Evolutionary conservation across 2,888 invertebrate species (phyloP).

Genomic region (Stramonita haemastoma): DNA sequence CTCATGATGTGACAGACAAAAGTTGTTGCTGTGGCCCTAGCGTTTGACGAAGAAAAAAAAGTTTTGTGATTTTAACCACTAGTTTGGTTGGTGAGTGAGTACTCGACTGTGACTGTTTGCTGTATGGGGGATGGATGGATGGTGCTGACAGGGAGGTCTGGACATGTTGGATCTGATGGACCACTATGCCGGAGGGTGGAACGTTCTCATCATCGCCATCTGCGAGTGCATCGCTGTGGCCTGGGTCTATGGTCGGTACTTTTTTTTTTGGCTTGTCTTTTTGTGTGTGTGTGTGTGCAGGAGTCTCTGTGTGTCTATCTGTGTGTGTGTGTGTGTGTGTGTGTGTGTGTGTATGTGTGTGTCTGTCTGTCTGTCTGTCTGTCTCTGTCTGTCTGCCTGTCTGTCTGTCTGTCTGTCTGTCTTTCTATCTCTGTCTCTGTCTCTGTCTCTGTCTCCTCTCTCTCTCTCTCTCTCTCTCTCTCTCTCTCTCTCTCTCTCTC

Average conservation of each 20-base stretch:
- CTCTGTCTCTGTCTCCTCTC: no score
- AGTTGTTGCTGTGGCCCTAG: no score
- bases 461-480: no score
- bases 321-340: conserved; percentile 13
- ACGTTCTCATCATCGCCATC: conserved; percentile 83
- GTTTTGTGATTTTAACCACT: no score
- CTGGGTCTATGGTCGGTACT: conserved; percentile 81
- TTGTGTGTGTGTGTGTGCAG: background rate
- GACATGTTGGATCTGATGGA: conserved; percentile 74
- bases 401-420: no score
- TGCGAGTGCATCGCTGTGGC: conserved; percentile 84
- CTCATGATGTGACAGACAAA: no score
- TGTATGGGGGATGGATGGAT: background rate
- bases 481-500: no score
- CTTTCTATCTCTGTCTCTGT: no score
- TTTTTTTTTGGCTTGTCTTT: background rate
- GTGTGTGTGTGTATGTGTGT: conserved; percentile 13
- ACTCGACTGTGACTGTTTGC: background rate
- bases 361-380: background rate
- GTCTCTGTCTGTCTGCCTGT: no score
- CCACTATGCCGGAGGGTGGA: conserved; percentile 74
- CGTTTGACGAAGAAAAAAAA: no score
- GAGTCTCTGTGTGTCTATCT: background rate
- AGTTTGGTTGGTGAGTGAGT: no score
- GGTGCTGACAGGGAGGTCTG: conserved; percentile 64